These are phyloP conservation scores for Falco concolor DNA, from an alignment of 2,797 vertebrate species.

Conservation along the genomic window DNA sequence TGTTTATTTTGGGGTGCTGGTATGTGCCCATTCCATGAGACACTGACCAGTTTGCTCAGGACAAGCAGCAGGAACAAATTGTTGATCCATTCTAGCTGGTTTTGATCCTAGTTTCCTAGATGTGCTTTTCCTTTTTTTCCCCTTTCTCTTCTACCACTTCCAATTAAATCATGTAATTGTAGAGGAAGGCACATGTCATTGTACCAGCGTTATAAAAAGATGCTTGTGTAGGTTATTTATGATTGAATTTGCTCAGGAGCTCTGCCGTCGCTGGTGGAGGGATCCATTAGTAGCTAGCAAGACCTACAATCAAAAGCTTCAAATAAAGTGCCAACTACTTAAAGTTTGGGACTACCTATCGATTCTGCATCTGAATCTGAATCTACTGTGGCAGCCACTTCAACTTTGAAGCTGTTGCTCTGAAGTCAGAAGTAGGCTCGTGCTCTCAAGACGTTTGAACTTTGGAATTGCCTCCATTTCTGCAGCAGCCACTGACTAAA, in stretches of 20 bases:
- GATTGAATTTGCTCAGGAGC: background rate
- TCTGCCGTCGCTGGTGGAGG: background rate
- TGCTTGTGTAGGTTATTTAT: background rate
- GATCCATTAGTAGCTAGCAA: background rate
- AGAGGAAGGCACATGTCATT: background rate
- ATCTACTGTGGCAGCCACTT: background rate
- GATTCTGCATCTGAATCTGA: background rate
- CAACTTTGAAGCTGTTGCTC: background rate
- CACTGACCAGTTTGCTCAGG: background rate
- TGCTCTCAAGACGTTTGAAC: background rate
- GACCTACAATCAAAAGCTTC: background rate
- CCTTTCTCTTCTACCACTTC: background rate
- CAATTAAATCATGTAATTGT: background rate
- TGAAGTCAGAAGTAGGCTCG: background rate
- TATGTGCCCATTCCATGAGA: background rate
- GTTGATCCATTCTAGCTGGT: background rate
- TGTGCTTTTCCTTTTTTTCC: background rate
- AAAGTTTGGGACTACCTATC: background rate
- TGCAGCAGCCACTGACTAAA: background rate
- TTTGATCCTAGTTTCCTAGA: background rate
- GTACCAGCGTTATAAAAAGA: background rate
- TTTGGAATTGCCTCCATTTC: background rate
- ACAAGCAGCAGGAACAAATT: background rate
- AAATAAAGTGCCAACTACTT: background rate
- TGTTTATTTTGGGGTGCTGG: background rate